These are phyloP conservation scores for Tachyglossus aculeatus DNA, from an alignment of 2,797 vertebrate genomes.

Conservation along the genomic window DNA sequence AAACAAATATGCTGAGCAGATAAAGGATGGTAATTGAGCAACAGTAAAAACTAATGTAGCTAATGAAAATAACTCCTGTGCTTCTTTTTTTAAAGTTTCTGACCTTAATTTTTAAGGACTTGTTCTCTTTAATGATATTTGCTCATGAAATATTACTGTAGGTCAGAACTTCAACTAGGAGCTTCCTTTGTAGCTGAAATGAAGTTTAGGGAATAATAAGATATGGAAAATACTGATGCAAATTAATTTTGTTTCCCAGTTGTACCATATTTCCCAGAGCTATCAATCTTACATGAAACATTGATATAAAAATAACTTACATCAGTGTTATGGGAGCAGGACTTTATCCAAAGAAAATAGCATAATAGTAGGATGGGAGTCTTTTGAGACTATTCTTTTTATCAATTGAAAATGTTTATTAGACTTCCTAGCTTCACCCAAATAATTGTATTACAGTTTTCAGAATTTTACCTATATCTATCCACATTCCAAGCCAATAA, in stretches of 20 bases:
- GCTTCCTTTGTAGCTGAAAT: constrained; percentile 22
- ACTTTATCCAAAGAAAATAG: constrained; percentile 32
- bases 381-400: constrained; percentile 43
- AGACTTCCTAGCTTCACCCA: constrained; percentile 38
- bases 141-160: constrained; percentile 47
- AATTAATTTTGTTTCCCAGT: constrained; percentile 62
- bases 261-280: constrained; percentile 42
- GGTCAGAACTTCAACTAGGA: constrained; percentile 50
- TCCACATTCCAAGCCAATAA: too few relatives aligned
- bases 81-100: constrained; percentile 37
- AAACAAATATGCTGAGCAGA: constrained; percentile 26
- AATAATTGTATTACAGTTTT: constrained; percentile 45
- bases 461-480: too few relatives aligned
- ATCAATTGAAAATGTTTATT: constrained; percentile 55
- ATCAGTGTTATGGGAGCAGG: constrained; percentile 40
- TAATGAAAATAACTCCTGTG: constrained; percentile 32
- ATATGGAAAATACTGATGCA: constrained; percentile 58
- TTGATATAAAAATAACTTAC: constrained; percentile 57
- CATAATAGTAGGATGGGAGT: constrained; percentile 35
- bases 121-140: constrained; percentile 47
- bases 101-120: constrained; percentile 46
- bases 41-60: constrained; percentile 46
- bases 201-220: constrained; percentile 37
- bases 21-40: constrained; percentile 37
- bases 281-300: constrained; percentile 52